These are phyloP conservation scores for Lota lota DNA, from an alignment of 2,113 vertebrate genomes.

Conservation along the genomic window DNA sequence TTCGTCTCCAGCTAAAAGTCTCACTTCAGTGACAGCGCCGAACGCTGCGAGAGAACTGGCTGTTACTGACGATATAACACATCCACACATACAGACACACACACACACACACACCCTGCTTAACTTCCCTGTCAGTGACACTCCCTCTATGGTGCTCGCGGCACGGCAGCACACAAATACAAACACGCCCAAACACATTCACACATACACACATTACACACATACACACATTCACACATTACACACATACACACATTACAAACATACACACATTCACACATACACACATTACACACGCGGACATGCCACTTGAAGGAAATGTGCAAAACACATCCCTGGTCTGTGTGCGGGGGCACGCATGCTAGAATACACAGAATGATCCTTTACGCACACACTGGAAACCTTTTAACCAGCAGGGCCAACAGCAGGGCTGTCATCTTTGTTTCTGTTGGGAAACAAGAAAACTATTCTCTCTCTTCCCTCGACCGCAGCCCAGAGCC, in stretches of 20 bases:
- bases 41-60: slow-evolving; percentile 36
- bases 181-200: background rate
- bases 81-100: slow-evolving; percentile 27
- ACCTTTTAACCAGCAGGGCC: slow-evolving; percentile 3
- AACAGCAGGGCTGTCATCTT: slow-evolving; percentile 35
- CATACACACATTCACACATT: slow-evolving; percentile 1
- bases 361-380: slow-evolving; percentile 3
- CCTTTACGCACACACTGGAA: slow-evolving; percentile 16
- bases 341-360: background rate
- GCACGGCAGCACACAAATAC: slow-evolving; percentile 30
- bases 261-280: slow-evolving; percentile 1
- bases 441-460: slow-evolving; percentile 53
- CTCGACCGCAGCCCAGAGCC: slow-evolving; percentile 13
- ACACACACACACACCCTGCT: slow-evolving; percentile 29
- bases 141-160: slow-evolving; percentile 59
- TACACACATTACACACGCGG: slow-evolving; percentile 1
- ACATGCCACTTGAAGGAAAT: background rate
- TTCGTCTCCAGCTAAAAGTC: too few species aligned
- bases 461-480: slow-evolving; percentile 43
- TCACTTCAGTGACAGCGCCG: slow-evolving; percentile 44
- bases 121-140: slow-evolving; percentile 64
- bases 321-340: background rate
- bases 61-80: slow-evolving; percentile 27
- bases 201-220: background rate
- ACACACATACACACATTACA: too few species aligned